Evolutionary conservation across 2,113 vertebrate species (phyloP), one percentile per base, ranked within the genome.

Genomic region (Myotis yumanensis): DNA sequence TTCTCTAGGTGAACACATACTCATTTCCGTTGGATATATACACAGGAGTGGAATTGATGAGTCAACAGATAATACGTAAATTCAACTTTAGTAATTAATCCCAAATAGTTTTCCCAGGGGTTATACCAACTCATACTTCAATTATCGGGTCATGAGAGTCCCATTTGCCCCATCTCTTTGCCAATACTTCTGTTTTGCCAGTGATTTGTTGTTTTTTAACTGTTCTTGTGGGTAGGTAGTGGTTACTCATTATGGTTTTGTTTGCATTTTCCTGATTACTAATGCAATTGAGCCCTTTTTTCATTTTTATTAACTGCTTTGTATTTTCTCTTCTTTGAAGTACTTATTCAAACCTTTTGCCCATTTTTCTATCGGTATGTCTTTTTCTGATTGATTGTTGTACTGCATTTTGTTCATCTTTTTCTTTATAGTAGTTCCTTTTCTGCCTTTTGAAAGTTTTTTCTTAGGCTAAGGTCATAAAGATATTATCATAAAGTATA

Each of bases 351-450:
- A 86, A 82, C 82, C 4, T 80, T 15, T 73, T 86, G n/a, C 35
- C 7, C 64, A 68, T 69, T 90, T 79, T 40, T 72, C 40, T 77
- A 52, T 15, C 48, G 30, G 37, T 35, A 25, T 85, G 4, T 71
- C 40, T 54, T 92, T 80, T 71, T 64, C n/a, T 69, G 62, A 48
- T n/a, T 62, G 15, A 59, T 62, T 62, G 25, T 62, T 62, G 7
- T 80, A 81, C 6, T 35, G 11, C 16, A 73, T 81, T 79, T 86
- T 64, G 51, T 48, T 16, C 54, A 48, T 54, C 32, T 81, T 89
- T 95, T 85, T 32, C 59, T 86, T 90, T 83, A 66, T 28, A 10
- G 30, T 87, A 76, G 40, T 81, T 37, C 35, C 69, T 93, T 85
- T 52, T 80, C 46, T 62, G 77, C 40, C 59, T n/a, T 76, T 86